These are phyloP conservation scores for Diplazon laetatorius DNA, from an alignment of 2,888 invertebrate species.

Conservation along the genomic window DNA sequence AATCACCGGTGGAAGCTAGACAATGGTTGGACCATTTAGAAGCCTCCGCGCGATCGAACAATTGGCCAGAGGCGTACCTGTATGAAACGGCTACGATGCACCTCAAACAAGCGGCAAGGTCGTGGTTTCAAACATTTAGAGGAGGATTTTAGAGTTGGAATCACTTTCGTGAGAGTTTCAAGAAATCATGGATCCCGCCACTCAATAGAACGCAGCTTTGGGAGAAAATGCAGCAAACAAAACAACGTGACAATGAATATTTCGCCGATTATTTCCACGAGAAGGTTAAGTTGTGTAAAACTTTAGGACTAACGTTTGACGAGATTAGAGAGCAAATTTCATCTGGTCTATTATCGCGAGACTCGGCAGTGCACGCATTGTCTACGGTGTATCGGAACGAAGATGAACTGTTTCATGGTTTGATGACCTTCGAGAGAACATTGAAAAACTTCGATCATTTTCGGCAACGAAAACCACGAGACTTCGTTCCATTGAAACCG, in stretches of 20 bases:
- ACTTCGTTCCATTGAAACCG: not conserved
- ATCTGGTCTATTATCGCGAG: constrained; percentile 39
- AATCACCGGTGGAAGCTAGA: constrained; percentile 51
- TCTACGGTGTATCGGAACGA: constrained; percentile 19
- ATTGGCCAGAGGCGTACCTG: constrained; percentile 55
- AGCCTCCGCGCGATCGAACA: constrained; percentile 46
- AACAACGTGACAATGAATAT: constrained; percentile 42
- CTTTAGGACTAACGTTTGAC: constrained; percentile 49
- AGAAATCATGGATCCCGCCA: constrained; percentile 43
- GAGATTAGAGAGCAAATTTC: constrained; percentile 55
- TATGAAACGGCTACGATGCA: constrained; percentile 55
- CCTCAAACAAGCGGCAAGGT: constrained; percentile 48
- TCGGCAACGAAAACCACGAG: constrained; percentile 12
- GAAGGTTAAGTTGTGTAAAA: constrained; percentile 58
- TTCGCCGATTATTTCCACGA: constrained; percentile 59
- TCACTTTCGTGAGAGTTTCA: constrained; percentile 45
- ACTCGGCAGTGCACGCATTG: constrained; percentile 51
- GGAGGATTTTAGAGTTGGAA: constrained; percentile 50
- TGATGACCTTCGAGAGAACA: constrained; percentile 34
- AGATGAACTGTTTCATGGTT: constrained; percentile 36
- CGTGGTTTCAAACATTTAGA: constrained; percentile 47
- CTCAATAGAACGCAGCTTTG: constrained; percentile 54
- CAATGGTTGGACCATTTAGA: constrained; percentile 61
- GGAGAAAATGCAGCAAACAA: constrained; percentile 51
- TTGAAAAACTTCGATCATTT: constrained; percentile 20